These are phyloP conservation scores for Gobiocypris rarus DNA, from an alignment of 2,113 vertebrate genomes.

Conservation along the genomic window DNA sequence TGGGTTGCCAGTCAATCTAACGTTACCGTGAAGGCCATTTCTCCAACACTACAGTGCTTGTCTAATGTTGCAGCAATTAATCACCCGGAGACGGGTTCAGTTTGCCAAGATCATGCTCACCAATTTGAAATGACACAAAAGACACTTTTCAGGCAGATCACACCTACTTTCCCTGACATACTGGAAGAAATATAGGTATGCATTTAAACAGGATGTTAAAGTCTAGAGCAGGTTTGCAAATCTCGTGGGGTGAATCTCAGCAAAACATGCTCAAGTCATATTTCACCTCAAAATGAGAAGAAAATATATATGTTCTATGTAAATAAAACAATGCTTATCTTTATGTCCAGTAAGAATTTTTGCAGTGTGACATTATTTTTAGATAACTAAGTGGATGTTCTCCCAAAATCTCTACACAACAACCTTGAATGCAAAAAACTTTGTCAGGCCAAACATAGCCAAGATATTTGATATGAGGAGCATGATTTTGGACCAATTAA, in stretches of 20 bases:
- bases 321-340: neutral
- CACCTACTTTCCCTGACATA: conserved; percentile 35
- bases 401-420: neutral
- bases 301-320: neutral
- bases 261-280: neutral
- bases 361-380: neutral
- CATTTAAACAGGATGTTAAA: conserved; percentile 56
- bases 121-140: conserved; percentile 51
- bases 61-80: conserved; percentile 56
- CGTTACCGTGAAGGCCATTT: conserved; percentile 47
- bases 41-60: conserved; percentile 53
- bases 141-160: conserved; percentile 47
- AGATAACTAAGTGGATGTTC: neutral
- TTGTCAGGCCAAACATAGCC: no score
- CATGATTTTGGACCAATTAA: no score
- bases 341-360: neutral
- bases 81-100: conserved; percentile 53
- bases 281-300: neutral
- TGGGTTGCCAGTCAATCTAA: conserved; percentile 51
- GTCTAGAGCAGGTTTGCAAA: conserved; percentile 26
- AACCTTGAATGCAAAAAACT: neutral
- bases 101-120: conserved; percentile 49
- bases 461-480: no score
- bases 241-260: neutral
- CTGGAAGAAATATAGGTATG: conserved; percentile 37